A percentile compares a stretch with the other conserved stretches of the same genome.
phyloP scores from a whole-genome alignment of 2,113 vertebrate genomes.

The Parus major region DNA sequence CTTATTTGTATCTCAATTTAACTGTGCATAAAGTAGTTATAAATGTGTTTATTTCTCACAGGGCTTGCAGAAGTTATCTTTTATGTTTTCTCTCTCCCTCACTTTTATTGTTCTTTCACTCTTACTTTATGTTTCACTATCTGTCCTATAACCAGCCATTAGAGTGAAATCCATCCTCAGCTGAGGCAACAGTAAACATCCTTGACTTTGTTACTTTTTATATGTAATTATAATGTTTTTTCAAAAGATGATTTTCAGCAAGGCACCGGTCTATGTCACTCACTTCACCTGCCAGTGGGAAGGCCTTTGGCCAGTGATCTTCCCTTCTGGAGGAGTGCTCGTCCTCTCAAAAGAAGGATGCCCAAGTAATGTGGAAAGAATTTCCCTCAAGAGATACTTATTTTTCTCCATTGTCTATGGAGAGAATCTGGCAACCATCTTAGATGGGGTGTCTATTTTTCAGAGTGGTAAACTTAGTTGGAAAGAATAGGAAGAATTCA shows the following conservation, averaged over 20 bases:
- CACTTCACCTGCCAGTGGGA: background rate
- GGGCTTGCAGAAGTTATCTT: constrained; percentile 16
- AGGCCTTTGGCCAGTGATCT: background rate
- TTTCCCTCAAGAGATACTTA: background rate
- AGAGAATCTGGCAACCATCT: background rate
- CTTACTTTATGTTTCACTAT: constrained; percentile 24
- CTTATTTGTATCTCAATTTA: constrained; percentile 28
- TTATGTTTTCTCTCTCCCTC: constrained; percentile 14
- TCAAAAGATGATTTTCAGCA: background rate
- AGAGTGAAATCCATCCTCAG: background rate
- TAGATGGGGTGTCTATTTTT: background rate
- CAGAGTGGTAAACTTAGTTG: background rate
- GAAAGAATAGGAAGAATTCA: background rate
- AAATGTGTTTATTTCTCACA: constrained; percentile 35
- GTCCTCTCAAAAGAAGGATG: background rate
- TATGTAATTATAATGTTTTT: background rate
- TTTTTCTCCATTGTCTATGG: background rate
- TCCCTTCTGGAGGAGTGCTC: background rate
- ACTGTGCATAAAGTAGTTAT: constrained; percentile 26
- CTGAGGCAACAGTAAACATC: background rate
- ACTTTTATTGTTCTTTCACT: constrained; percentile 36
- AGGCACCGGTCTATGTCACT: background rate
- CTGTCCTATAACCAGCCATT: background rate
- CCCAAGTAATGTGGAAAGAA: background rate
- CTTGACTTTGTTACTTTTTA: background rate